A percentile compares a stretch with the other conserved stretches of the same genome.
Conservation (phyloP, 1,140 invertebrate species). For the Ridgeia piscesae region DNA sequence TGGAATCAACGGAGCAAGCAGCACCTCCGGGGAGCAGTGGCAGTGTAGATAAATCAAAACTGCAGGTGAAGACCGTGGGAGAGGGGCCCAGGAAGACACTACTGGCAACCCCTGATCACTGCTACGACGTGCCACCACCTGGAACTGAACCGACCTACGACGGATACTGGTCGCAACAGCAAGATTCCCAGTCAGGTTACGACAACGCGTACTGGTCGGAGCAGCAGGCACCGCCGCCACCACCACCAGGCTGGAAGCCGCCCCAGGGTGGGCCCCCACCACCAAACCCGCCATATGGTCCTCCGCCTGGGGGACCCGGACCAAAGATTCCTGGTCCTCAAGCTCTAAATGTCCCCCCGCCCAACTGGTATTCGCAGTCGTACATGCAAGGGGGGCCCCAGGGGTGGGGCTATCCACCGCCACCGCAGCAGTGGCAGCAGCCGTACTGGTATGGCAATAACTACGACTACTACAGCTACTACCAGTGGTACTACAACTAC, state of each 20-base stretch:
- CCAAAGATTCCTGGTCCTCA: background rate
- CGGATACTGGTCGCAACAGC: background rate
- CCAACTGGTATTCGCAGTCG: background rate
- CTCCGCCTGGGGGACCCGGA: background rate
- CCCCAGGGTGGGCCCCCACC: background rate
- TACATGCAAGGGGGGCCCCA: background rate
- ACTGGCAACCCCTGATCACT: background rate
- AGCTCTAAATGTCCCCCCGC: background rate
- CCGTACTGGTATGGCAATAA: background rate
- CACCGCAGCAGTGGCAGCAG: background rate
- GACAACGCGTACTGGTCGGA: background rate
- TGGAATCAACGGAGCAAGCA: background rate
- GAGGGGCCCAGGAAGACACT: background rate
- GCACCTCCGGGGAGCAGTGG: background rate
- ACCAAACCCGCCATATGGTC: no score
- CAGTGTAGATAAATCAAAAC: background rate
- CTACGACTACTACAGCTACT: background rate
- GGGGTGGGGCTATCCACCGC: background rate
- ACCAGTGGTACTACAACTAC: background rate
- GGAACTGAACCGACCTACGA: background rate
- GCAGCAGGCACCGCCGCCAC: background rate
- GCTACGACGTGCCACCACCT: background rate
- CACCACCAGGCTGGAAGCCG: background rate
- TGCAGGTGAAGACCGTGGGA: background rate
- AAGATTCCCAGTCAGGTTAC: background rate